Conservation (phyloP, 2,888 invertebrate species). For the Diloba caeruleocephala region DNA sequence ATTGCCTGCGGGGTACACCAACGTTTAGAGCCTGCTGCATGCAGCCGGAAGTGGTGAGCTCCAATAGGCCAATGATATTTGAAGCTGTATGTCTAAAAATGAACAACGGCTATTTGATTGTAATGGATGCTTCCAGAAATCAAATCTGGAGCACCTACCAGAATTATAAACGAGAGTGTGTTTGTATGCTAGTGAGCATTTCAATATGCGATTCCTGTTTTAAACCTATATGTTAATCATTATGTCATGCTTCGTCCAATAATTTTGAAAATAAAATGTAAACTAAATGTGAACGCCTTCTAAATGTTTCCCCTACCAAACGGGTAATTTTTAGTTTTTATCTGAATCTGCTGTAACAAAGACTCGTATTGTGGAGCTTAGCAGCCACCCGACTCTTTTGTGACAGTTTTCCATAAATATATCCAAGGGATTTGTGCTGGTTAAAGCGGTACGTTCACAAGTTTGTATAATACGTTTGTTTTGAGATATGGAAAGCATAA, state of each 20-base stretch:
- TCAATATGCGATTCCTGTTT: no score
- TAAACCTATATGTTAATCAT: no score
- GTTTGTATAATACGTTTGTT: not conserved
- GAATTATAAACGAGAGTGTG: no score
- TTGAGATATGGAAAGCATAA: slow-evolving; percentile 9
- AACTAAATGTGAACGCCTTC: not conserved
- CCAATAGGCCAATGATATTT: not conserved
- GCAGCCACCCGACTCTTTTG: slow-evolving; percentile 18
- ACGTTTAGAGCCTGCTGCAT: not conserved
- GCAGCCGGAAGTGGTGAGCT: not conserved
- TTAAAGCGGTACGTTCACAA: slow-evolving; percentile 3
- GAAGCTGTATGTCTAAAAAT: not conserved
- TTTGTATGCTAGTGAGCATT: no score
- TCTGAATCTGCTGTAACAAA: slow-evolving; percentile 40
- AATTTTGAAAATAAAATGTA: no score
- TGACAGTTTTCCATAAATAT: slow-evolving; percentile 42
- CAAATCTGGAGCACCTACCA: no score
- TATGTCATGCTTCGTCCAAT: no score
- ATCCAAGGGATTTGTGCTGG: slow-evolving; percentile 16
- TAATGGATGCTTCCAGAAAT: not conserved
- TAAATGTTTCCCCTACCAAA: not conserved
- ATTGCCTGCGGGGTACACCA: not conserved
- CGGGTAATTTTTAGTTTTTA: slow-evolving; percentile 17
- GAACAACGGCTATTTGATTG: not conserved
- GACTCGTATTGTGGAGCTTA: slow-evolving; percentile 23